Evolutionary conservation across 2,113 vertebrate species (phyloP), one percentile per base, ranked within the genome.

Genomic region (Rhodinocichla rosea): DNA sequence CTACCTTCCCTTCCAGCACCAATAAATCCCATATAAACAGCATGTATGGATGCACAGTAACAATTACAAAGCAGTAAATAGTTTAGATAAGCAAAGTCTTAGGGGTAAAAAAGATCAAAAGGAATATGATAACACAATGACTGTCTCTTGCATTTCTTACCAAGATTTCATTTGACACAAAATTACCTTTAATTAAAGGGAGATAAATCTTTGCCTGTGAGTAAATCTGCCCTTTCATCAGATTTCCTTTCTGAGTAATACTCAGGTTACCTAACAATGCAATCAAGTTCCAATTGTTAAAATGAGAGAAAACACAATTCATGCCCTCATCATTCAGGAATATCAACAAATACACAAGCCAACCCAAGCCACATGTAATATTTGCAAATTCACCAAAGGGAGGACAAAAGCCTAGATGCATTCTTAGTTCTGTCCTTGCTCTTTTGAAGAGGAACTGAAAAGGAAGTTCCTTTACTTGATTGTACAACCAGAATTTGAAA

Each of bases 31-130:
- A 87, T 5, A 69, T 8, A 56, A 83, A 57, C 39, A 75, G 37
- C 67, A 20, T 18, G 23, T 24, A 85, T 15, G 79, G 90, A 91
- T 57, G 92, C 80, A 90, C 33, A 90, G n/a, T 22, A 94, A 89
- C n/a, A 75, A 79, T 57, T 53, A 50, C 45, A 89, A 73, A 75
- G 71, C 90, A 49, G 20, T 77, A 85, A 94, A 88, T n/a, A 82
- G 50, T 83, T 92, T 52, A 94, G 83, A 90, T 90, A 91, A 95
- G 82, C 45, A 20, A 75, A 84, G 65, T n/a, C 70, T 75, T 13
- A 18, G 26, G 84, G 84, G 53, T 27, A 22, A 86, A 93, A 90
- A 76, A 76, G 30, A 70, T 74, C 69, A 91, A 78, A 89, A 75
- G 65, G 53, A 70, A 60, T 28, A 32, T 7, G 77, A 39, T 11